Evolutionary conservation across 1,140 invertebrate genomes (phyloP).

Genomic region (Lysiphlebus fabarum): DNA sequence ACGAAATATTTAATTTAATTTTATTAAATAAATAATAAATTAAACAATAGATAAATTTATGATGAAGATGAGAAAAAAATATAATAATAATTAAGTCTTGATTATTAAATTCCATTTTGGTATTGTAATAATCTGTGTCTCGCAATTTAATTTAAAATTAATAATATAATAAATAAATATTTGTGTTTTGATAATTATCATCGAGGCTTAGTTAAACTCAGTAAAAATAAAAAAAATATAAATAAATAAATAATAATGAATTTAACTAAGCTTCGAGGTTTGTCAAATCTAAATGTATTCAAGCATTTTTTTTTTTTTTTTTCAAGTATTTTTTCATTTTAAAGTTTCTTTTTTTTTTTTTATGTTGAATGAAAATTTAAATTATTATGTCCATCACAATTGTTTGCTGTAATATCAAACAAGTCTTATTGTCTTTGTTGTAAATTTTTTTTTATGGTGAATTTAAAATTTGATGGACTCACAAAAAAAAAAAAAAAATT

Average conservation of each 20-base stretch:
- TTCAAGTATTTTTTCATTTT: conserved; percentile 12
- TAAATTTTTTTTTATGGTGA: too few relatives aligned
- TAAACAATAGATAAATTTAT: neutral
- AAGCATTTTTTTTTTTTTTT: conserved; percentile 17
- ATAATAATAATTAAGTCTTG: neutral
- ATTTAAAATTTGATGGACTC: too few relatives aligned
- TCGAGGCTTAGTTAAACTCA: conserved; percentile 24
- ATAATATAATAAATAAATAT: conserved; percentile 45
- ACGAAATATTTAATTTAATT: conserved; percentile 6
- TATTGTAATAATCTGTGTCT: neutral
- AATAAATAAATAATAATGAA: neutral
- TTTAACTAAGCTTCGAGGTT: conserved; percentile 25
- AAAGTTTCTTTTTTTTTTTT: conserved; percentile 6
- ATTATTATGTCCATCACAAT: conserved; percentile 7
- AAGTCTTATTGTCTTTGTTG: too few relatives aligned
- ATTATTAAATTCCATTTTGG: neutral
- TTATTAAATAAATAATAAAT: conserved; percentile 3
- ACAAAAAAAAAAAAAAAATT: too few relatives aligned
- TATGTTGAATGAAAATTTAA: neutral
- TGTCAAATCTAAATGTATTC: conserved; percentile 35
- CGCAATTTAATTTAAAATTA: conserved; percentile 16
- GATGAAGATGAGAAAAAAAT: neutral
- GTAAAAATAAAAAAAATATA: too few relatives aligned
- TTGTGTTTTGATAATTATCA: conserved; percentile 21
- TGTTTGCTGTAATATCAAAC: neutral